Percentiles rank a stretch among this genome's conserved stretches.
These are phyloP conservation scores for Drosophila biarmipes DNA, from an alignment of 1,140 invertebrate genomes.

Conservation along the genomic window DNA sequence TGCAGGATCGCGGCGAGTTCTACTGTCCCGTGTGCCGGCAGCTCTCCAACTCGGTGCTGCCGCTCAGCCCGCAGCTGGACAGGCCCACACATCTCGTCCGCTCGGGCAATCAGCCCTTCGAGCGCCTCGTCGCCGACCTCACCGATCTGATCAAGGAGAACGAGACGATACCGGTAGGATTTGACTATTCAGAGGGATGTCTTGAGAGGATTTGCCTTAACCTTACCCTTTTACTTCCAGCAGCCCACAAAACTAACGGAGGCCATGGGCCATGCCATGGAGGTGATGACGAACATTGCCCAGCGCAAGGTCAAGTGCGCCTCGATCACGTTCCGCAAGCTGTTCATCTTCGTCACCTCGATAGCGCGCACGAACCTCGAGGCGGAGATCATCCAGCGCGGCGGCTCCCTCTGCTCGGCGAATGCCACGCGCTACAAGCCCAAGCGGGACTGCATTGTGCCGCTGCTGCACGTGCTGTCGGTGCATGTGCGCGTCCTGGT, in stretches of 20 bases:
- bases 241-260: constrained; percentile 88
- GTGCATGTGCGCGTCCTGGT: constrained; percentile 91
- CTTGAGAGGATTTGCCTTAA: neutral
- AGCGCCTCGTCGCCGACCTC: constrained; percentile 87
- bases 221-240: constrained; percentile 29
- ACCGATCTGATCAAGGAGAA: constrained; percentile 89
- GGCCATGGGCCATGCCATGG: constrained; percentile 95
- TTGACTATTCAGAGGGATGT: neutral
- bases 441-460: constrained; percentile 95
- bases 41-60: constrained; percentile 96
- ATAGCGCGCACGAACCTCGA: constrained; percentile 97
- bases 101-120: constrained; percentile 86
- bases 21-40: constrained; percentile 97
- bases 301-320: constrained; percentile 79
- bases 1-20: constrained; percentile 95
- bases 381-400: constrained; percentile 94
- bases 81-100: constrained; percentile 88
- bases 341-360: constrained; percentile 95
- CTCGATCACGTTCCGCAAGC: constrained; percentile 89
- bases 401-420: constrained; percentile 89
- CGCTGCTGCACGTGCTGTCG: constrained; percentile 94
- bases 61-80: constrained; percentile 92
- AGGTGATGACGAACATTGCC: constrained; percentile 94
- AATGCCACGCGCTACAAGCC: constrained; percentile 88
- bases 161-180: constrained; percentile 87